Evolutionary conservation across 2,888 invertebrate genomes (phyloP).

Genomic region (Mesoligia furuncula): DNA sequence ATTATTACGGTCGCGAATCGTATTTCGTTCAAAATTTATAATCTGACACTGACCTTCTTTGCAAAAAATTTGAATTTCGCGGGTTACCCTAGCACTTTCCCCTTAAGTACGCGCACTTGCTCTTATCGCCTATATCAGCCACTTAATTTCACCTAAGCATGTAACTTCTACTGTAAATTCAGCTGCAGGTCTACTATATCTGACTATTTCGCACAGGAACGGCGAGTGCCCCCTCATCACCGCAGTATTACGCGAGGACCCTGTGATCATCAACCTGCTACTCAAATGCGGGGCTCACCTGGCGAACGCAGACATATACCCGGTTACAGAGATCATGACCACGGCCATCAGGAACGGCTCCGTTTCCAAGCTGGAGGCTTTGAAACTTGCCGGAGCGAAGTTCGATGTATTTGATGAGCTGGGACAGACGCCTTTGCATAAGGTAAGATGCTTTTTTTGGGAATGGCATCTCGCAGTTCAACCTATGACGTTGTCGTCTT

Average conservation of each 20-base stretch:
- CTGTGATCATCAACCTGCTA: slow-evolving; percentile 92
- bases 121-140: not conserved
- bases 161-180: not conserved
- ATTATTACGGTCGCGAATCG: no score
- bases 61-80: no score
- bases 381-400: slow-evolving; percentile 92
- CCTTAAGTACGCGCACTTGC: not conserved
- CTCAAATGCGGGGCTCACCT: slow-evolving; percentile 94
- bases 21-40: no score
- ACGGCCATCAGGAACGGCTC: slow-evolving; percentile 92
- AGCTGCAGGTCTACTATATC: not conserved
- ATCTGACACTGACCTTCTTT: no score
- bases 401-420: slow-evolving; percentile 91
- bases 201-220: slow-evolving; percentile 50
- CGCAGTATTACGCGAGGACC: slow-evolving; percentile 92
- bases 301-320: slow-evolving; percentile 88
- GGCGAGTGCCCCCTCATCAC: slow-evolving; percentile 93
- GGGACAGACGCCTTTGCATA: slow-evolving; percentile 93
- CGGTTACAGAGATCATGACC: slow-evolving; percentile 93
- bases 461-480: no score
- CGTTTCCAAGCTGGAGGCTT: slow-evolving; percentile 90
- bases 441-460: slow-evolving; percentile 76
- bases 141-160: not conserved
- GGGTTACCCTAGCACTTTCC: no score
- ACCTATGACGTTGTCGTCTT: no score